Conservation (phyloP, 2,888 invertebrate genomes). For the Drosophila phalerata region DNA sequence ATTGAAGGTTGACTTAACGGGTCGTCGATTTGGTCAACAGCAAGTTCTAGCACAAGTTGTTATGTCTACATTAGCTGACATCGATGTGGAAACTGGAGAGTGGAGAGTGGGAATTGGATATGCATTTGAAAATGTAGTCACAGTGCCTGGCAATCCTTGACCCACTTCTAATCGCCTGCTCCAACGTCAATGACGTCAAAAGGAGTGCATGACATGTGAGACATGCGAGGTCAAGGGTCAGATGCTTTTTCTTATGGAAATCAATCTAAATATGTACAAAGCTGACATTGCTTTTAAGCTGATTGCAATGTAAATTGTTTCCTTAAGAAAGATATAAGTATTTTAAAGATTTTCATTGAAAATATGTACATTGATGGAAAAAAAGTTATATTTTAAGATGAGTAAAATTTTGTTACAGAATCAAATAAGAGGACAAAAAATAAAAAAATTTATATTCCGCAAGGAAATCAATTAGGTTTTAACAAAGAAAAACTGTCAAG, state of each 20-base stretch:
- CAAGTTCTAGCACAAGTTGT: conserved; percentile 44
- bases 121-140: conserved; percentile 17
- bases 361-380: too few species aligned
- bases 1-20: conserved; percentile 24
- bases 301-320: neutral
- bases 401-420: too few species aligned
- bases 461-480: too few species aligned
- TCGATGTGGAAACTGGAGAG: neutral
- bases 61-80: conserved; percentile 44
- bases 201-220: neutral
- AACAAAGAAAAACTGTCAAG: too few species aligned
- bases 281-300: neutral
- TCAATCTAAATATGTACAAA: neutral
- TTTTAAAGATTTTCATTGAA: too few species aligned
- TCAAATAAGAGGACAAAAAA: too few species aligned
- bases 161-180: conserved; percentile 52
- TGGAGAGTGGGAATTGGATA: neutral
- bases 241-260: conserved; percentile 9
- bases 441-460: too few species aligned
- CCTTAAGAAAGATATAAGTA: neutral
- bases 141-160: conserved; percentile 64
- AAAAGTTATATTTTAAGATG: too few species aligned
- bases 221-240: conserved; percentile 37
- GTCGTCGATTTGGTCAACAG: conserved; percentile 30
- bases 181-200: conserved; percentile 59